Percentiles rank a stretch among this genome's conserved stretches.
Evolutionary conservation across 2,888 invertebrate species (phyloP).

Genomic region (Taenaris catops): DNA sequence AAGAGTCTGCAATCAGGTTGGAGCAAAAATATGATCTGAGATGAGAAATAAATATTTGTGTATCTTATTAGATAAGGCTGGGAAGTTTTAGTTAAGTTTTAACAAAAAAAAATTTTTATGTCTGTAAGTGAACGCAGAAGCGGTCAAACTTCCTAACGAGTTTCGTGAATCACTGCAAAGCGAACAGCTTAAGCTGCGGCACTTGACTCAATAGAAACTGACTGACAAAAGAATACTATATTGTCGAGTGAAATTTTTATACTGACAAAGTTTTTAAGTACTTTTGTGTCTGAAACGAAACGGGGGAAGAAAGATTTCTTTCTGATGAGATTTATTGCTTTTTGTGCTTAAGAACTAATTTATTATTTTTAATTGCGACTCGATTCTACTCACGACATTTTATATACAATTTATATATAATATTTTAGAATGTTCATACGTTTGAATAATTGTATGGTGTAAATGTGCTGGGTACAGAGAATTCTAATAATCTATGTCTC

Average conservation of each 20-base stretch:
- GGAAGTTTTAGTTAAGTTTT: too few species aligned
- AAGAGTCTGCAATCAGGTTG: too few species aligned
- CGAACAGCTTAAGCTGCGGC: slow-evolving; percentile 8
- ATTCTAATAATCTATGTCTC: too few species aligned
- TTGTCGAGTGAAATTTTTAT: slow-evolving; percentile 4
- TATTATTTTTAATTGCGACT: too few species aligned
- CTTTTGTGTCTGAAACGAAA: not conserved
- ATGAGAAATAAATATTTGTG: too few species aligned
- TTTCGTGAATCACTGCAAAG: slow-evolving; percentile 11
- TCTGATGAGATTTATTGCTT: not conserved
- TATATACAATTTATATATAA: too few species aligned
- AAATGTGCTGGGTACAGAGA: too few species aligned
- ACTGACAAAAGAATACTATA: slow-evolving; percentile 10
- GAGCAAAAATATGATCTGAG: too few species aligned
- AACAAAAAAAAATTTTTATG: slow-evolving; percentile 13
- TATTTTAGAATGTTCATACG: too few species aligned
- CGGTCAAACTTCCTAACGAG: slow-evolving; percentile 16
- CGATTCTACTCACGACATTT: too few species aligned
- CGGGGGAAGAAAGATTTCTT: not conserved
- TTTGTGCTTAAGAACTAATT: slow-evolving; percentile 1
- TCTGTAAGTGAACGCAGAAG: slow-evolving; percentile 12
- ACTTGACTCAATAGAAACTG: slow-evolving; percentile 9
- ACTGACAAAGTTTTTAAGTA: slow-evolving; percentile 4
- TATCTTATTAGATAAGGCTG: too few species aligned
- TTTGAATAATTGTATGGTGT: too few species aligned